Evolutionary conservation across 2,797 vertebrate species (phyloP).

Genomic region (Eptatretus atami): DNA sequence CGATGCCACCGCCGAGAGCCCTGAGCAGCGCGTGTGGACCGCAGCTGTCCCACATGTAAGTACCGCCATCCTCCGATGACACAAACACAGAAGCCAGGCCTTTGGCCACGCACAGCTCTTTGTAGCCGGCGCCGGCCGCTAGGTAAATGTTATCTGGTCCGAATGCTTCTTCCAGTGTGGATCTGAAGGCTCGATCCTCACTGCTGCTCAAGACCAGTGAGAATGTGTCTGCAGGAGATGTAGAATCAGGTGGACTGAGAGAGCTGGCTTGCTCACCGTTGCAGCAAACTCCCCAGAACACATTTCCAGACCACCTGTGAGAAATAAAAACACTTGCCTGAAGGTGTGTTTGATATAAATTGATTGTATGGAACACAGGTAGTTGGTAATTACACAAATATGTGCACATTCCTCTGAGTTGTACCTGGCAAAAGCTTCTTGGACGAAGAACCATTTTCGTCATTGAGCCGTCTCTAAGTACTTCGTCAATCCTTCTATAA

Average conservation of each 20-base stretch:
- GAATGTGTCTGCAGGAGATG: slow-evolving; percentile 8
- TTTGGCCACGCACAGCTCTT: slow-evolving; percentile 42
- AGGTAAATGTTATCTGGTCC: slow-evolving; percentile 15
- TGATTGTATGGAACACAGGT: too few species aligned
- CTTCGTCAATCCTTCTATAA: too few species aligned
- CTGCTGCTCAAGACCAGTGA: slow-evolving; percentile 35
- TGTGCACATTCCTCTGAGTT: too few species aligned
- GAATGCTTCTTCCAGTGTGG: slow-evolving; percentile 18
- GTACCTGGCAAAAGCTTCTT: too few species aligned
- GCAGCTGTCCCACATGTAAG: slow-evolving; percentile 56
- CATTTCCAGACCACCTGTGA: slow-evolving; percentile 4
- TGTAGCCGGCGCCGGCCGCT: slow-evolving; percentile 43
- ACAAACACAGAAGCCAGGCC: slow-evolving; percentile 35
- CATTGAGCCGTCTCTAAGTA: too few species aligned
- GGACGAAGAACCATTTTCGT: too few species aligned
- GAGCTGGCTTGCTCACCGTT: slow-evolving; percentile 20
- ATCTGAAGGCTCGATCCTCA: slow-evolving; percentile 24
- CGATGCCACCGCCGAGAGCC: slow-evolving; percentile 36
- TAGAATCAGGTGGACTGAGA: not conserved
- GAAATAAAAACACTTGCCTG: not conserved
- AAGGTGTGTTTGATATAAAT: too few species aligned
- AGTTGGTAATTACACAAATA: too few species aligned
- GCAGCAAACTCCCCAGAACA: slow-evolving; percentile 25
- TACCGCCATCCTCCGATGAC: slow-evolving; percentile 39
- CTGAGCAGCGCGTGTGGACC: slow-evolving; percentile 36